These are phyloP conservation scores for Hypocryptadius cinnamomeus DNA, from an alignment of 2,113 vertebrate genomes.

Conservation along the genomic window DNA sequence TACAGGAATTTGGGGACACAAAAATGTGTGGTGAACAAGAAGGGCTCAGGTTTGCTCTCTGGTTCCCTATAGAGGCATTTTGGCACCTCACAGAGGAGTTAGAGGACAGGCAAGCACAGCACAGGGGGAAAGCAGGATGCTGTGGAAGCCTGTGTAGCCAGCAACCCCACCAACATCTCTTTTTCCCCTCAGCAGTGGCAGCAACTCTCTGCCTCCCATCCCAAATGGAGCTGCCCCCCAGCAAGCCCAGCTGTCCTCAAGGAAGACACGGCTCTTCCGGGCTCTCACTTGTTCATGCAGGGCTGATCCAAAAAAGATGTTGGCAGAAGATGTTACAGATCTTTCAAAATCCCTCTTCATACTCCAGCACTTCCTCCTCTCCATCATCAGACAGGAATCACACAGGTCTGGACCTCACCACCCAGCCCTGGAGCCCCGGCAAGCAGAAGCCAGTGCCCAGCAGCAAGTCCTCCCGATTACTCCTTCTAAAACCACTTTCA, in stretches of 20 bases:
- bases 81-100: background rate
- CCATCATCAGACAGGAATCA: background rate
- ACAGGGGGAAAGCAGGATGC: background rate
- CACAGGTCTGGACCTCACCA: background rate
- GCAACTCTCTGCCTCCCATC: background rate
- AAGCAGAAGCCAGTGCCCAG: background rate
- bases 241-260: background rate
- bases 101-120: background rate
- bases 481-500: background rate
- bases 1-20: background rate
- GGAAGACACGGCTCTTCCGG: fast-evolving
- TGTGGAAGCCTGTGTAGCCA: fast-evolving
- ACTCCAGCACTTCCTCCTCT: background rate
- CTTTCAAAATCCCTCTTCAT: background rate
- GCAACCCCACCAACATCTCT: background rate
- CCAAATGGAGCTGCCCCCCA: background rate
- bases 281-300: background rate
- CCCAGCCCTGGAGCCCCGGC: background rate
- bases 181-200: background rate
- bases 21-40: background rate
- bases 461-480: background rate
- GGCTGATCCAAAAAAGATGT: slow-evolving; percentile 4
- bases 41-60: background rate
- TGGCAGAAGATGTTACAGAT: background rate
- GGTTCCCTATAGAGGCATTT: background rate